Conservation (phyloP, 2,113 vertebrate genomes). For the Empidonax traillii region DNA sequence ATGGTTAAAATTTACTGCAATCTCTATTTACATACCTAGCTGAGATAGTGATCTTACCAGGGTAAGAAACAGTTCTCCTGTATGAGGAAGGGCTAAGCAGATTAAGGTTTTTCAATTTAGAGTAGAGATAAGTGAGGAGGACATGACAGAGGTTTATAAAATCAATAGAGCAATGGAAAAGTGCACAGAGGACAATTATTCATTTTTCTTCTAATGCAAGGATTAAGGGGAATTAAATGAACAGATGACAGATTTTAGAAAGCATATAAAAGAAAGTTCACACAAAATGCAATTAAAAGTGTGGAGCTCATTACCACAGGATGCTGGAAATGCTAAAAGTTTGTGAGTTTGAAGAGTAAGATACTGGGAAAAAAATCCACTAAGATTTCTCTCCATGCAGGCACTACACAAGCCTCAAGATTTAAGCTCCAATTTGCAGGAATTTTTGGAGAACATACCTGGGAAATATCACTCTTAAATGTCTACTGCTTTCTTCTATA, state of each 20-base stretch:
- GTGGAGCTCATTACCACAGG: not conserved
- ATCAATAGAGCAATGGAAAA: constrained; percentile 22
- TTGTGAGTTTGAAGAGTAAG: not conserved
- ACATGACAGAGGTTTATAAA: constrained; percentile 9
- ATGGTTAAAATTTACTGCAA: not conserved
- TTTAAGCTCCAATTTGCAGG: not conserved
- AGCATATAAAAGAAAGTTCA: not conserved
- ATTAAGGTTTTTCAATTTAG: not conserved
- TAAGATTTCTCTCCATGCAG: not conserved
- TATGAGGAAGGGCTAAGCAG: not conserved
- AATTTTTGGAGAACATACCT: not conserved
- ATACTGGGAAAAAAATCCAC: not conserved
- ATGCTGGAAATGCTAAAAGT: constrained; percentile 12
- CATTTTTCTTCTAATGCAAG: constrained; percentile 11
- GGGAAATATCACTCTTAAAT: not conserved
- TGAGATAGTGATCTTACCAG: not conserved
- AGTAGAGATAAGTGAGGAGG: not conserved
- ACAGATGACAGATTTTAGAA: constrained; percentile 23
- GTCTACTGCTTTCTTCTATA: not conserved
- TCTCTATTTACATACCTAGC: not conserved
- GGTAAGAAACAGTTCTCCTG: not conserved
- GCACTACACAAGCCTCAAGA: not conserved
- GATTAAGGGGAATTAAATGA: constrained; percentile 14
- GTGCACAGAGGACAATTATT: constrained; percentile 9
- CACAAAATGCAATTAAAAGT: constrained; percentile 23